A percentile compares a stretch with the other conserved stretches of the same genome.
These are phyloP conservation scores for Epirrhoe tristata DNA, from an alignment of 2,888 invertebrate species.

Conservation along the genomic window DNA sequence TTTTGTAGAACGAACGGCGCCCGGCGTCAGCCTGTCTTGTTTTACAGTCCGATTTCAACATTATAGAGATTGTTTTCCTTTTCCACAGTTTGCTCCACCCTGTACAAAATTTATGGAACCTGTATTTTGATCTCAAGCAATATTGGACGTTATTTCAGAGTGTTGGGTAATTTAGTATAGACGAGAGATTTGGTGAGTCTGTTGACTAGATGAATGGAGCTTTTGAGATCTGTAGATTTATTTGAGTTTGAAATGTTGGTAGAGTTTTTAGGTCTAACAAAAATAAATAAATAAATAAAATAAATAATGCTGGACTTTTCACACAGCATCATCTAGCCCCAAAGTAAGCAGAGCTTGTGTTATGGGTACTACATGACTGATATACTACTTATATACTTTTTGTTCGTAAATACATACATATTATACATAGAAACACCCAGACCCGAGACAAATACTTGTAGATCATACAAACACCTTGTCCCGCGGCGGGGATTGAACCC, in stretches of 20 bases:
- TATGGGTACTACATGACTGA: too few relatives aligned
- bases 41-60: constrained; percentile 65
- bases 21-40: constrained; percentile 82
- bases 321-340: too few relatives aligned
- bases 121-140: constrained; percentile 43
- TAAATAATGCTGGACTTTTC: too few relatives aligned
- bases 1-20: constrained; percentile 63
- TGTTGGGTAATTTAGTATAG: constrained; percentile 40
- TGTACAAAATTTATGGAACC: constrained; percentile 50
- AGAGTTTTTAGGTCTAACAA: too few relatives aligned
- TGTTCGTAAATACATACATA: too few relatives aligned
- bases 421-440: too few relatives aligned
- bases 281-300: too few relatives aligned
- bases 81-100: constrained; percentile 42
- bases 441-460: too few relatives aligned
- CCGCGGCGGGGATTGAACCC: too few relatives aligned
- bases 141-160: constrained; percentile 47
- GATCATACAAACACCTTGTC: too few relatives aligned
- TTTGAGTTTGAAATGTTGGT: constrained; percentile 7
- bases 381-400: too few relatives aligned
- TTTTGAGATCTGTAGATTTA: constrained; percentile 33
- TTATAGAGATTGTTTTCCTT: constrained; percentile 59
- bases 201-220: constrained; percentile 37
- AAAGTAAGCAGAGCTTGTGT: too few relatives aligned
- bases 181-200: constrained; percentile 30